These are phyloP conservation scores for Teleopsis dalmanni DNA, from an alignment of 1,140 invertebrate genomes.

Conservation along the genomic window DNA sequence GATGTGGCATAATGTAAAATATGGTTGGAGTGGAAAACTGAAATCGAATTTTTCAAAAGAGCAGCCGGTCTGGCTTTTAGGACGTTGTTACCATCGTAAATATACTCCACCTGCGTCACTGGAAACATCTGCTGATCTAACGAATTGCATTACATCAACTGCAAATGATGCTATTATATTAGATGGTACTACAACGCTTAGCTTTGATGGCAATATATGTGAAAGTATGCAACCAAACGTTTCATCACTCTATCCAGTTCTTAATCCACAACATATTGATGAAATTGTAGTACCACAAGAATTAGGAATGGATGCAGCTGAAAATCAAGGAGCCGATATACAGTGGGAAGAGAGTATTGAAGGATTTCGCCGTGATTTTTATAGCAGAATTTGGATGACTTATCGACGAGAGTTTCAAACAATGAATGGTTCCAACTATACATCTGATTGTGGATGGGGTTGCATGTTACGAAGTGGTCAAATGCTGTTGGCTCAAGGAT, in stretches of 20 bases:
- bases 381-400: constrained; percentile 68
- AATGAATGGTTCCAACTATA: constrained; percentile 66
- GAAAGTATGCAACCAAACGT: too few species aligned
- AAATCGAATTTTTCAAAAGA: constrained; percentile 79
- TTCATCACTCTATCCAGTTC: constrained; percentile 25
- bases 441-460: constrained; percentile 80
- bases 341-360: constrained; percentile 61
- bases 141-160: constrained; percentile 25
- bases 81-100: constrained; percentile 72
- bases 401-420: constrained; percentile 74
- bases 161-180: constrained; percentile 15
- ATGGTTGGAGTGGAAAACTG: constrained; percentile 75
- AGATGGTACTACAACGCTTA: not conserved
- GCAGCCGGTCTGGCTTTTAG: constrained; percentile 76
- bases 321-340: constrained; percentile 48
- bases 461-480: constrained; percentile 86
- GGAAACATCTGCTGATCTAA: constrained; percentile 58
- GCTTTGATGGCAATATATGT: constrained; percentile 7
- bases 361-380: constrained; percentile 70
- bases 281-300: constrained; percentile 41
- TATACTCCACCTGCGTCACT: constrained; percentile 55
- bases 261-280: constrained; percentile 33
- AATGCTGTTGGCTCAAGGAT: constrained; percentile 75
- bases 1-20: constrained; percentile 87
- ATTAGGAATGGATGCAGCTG: constrained; percentile 49